Base-by-base conservation (phyloP, 1,140 invertebrate genomes). In the Asbolus verrucosus region DNA sequence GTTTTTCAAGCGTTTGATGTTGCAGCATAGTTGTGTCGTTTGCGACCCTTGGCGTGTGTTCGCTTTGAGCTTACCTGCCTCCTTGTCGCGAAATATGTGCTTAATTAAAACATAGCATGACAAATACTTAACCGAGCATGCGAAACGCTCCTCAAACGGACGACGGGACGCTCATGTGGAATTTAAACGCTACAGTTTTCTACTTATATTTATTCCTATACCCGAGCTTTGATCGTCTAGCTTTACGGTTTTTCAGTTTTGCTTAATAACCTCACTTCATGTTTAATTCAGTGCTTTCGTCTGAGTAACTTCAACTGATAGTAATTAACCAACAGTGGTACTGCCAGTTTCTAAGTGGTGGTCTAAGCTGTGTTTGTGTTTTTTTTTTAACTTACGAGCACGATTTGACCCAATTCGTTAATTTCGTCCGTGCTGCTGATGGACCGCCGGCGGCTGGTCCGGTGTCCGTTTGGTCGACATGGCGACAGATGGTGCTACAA, bases 51-150 rank as follows among this genome's bases (percentile, higher is more conserved):
- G 70, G 73, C 70, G 69, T 75, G 71, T 59, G 70, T 63, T 60
- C 43, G 72, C 77, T 78, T 79, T 70, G 76, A 74, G 73, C 63
- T 67, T 33, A 54, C 67, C 69, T 72, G 63, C 62, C 74, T 74
- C 71, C 76, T 76, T 75, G 75, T 77, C 73, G 76, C 72, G 72
- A 79, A 79, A 79, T 79, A 79, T 79, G 77, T 75, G 78, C 77
- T 78, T 80, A 80, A 80, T 80, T 80, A 80, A 80, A 80, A 80
- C 78, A 80, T 80, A 76, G 77, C 76, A 77, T 76, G 78, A 78
- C 78, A 78, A 80, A 80, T 79, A 80, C 78, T 79, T 79, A 79
- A 76, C 74, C 74, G 76, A 77, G 76, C 77, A 76, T 77, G 77
- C 74, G 72, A 73, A 73, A 71, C 75, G 65, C 69, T 76, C 69